phyloP scores from a whole-genome alignment of 2,797 vertebrate species.

The Poeciliopsis gracilis region DNA sequence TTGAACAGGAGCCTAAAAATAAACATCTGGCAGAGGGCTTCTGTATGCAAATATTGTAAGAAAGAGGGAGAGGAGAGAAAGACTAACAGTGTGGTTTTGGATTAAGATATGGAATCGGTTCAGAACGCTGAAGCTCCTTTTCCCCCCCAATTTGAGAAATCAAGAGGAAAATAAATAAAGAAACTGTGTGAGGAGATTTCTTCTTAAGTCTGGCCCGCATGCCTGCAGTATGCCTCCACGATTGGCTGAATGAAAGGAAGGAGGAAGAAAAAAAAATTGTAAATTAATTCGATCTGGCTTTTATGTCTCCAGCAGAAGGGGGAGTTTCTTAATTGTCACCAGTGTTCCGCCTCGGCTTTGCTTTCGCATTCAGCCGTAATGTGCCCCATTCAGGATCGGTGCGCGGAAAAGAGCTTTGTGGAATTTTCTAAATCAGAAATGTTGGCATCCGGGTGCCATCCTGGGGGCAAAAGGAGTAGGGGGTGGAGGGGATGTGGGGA shows the following conservation, averaged over 20 bases:
- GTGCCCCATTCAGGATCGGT: slow-evolving; percentile 70
- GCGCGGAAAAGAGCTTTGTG: slow-evolving; percentile 73
- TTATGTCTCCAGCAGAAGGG: slow-evolving; percentile 80
- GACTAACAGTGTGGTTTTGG: slow-evolving; percentile 77
- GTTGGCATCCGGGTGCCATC: slow-evolving; percentile 67
- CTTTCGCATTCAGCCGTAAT: slow-evolving; percentile 80
- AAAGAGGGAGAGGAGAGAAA: slow-evolving; percentile 57
- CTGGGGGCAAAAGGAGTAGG: slow-evolving; percentile 52
- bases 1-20: slow-evolving; percentile 82
- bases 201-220: slow-evolving; percentile 72
- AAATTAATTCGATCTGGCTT: slow-evolving; percentile 87
- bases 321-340: slow-evolving; percentile 81
- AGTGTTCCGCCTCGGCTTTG: slow-evolving; percentile 79
- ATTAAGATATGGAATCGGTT: slow-evolving; percentile 79
- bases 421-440: slow-evolving; percentile 78
- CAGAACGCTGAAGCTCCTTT: slow-evolving; percentile 69
- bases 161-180: slow-evolving; percentile 76
- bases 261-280: slow-evolving; percentile 70
- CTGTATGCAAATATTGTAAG: slow-evolving; percentile 78
- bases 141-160: slow-evolving; percentile 62
- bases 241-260: slow-evolving; percentile 77
- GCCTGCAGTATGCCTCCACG: slow-evolving; percentile 76
- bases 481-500: slow-evolving; percentile 30
- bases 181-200: slow-evolving; percentile 75
- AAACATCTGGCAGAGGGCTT: slow-evolving; percentile 79